phyloP scores from a whole-genome alignment of 2,797 vertebrate species.

The Uromys caudimaculatus region DNA sequence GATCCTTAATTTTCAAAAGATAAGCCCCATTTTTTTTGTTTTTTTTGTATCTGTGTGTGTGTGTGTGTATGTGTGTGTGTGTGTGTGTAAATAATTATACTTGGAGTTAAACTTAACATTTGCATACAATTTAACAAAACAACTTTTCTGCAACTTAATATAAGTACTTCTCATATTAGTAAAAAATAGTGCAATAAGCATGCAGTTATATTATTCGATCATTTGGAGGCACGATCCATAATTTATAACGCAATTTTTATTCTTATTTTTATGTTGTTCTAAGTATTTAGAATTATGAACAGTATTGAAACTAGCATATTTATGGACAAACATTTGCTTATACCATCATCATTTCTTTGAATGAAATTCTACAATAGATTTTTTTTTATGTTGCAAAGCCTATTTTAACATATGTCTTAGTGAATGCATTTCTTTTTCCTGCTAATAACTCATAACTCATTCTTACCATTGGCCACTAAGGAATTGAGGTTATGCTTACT shows the following conservation, averaged over 20 bases:
- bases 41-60: neutral
- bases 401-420: neutral
- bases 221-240: neutral
- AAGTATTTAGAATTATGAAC: slow-evolving; percentile 32
- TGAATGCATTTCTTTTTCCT: slow-evolving; percentile 32
- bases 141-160: neutral
- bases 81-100: neutral
- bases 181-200: neutral
- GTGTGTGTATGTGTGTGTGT: neutral
- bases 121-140: slow-evolving; percentile 47
- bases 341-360: slow-evolving; percentile 24
- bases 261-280: slow-evolving; percentile 34
- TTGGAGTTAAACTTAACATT: slow-evolving; percentile 11
- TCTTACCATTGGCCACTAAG: neutral
- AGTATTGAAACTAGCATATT: neutral
- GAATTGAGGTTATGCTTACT: slow-evolving; percentile 36
- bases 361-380: neutral
- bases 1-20: neutral
- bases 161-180: slow-evolving; percentile 3
- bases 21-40: neutral
- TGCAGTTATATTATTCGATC: slow-evolving; percentile 8
- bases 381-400: slow-evolving; percentile 2
- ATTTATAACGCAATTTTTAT: slow-evolving; percentile 3
- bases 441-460: slow-evolving; percentile 51
- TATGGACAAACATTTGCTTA: slow-evolving; percentile 12